A percentile compares a stretch with the other conserved stretches of the same genome.
phyloP scores from a whole-genome alignment of 2,797 vertebrate species.

The Neoniphon sammara region DNA sequence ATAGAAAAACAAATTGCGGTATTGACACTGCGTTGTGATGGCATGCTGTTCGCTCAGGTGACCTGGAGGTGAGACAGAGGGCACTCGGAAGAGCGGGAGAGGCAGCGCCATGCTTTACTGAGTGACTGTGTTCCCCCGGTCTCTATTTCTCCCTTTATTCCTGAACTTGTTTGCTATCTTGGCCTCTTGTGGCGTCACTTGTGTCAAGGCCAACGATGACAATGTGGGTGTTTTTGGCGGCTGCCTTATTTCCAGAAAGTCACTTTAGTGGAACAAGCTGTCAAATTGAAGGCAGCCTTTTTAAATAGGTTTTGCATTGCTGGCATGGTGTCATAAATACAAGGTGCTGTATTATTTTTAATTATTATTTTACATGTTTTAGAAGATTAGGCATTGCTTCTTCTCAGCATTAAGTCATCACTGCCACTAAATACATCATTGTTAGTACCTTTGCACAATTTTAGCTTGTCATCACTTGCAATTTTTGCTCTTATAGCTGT shows the following conservation, averaged over 20 bases:
- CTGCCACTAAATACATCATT: slow-evolving; percentile 49
- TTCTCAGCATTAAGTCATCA: slow-evolving; percentile 33
- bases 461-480: slow-evolving; percentile 54
- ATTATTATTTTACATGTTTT: slow-evolving; percentile 62
- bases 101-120: slow-evolving; percentile 40
- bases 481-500: slow-evolving; percentile 49
- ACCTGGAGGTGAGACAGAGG: slow-evolving; percentile 81
- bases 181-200: slow-evolving; percentile 20
- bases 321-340: slow-evolving; percentile 47
- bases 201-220: slow-evolving; percentile 31
- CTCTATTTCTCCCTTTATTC: slow-evolving; percentile 40
- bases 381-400: slow-evolving; percentile 54
- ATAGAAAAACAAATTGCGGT: slow-evolving; percentile 84
- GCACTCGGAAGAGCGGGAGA: slow-evolving; percentile 58
- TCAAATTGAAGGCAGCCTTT: slow-evolving; percentile 56
- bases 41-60: slow-evolving; percentile 78
- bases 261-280: slow-evolving; percentile 52
- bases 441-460: slow-evolving; percentile 51
- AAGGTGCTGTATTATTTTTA: slow-evolving; percentile 63
- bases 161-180: slow-evolving; percentile 34
- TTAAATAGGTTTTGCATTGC: slow-evolving; percentile 53
- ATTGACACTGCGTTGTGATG: slow-evolving; percentile 83
- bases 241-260: slow-evolving; percentile 48
- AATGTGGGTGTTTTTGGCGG: slow-evolving; percentile 27
- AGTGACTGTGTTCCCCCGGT: slow-evolving; percentile 41